These are phyloP conservation scores for Mionectes olivaceus DNA, from an alignment of 2,797 vertebrate genomes.

Conservation along the genomic window DNA sequence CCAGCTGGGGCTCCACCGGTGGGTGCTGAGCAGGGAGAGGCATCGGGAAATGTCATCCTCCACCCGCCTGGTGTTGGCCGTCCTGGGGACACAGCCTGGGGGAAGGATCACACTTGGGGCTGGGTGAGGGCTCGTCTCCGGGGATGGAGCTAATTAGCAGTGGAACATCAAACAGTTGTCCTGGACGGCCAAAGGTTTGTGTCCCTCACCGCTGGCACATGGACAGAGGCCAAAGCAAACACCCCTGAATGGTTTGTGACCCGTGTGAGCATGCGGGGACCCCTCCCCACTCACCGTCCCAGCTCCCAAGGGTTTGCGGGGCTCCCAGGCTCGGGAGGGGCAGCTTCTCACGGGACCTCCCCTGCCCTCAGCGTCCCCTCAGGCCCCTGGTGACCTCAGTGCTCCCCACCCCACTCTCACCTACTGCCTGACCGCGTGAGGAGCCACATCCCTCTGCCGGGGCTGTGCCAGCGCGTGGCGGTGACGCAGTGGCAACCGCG, in stretches of 20 bases:
- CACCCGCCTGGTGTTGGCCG: not conserved
- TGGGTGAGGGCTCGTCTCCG: not conserved
- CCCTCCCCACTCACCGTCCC: fast-evolving
- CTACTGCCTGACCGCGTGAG: fast-evolving
- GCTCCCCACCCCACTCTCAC: not conserved
- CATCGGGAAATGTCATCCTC: fast-evolving
- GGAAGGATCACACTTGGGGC: not conserved
- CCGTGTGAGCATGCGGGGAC: fast-evolving
- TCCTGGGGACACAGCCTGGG: not conserved
- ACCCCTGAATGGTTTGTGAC: not conserved
- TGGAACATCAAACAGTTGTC: not conserved
- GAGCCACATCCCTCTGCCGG: not conserved
- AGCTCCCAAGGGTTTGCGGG: fast-evolving
- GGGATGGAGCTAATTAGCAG: not conserved
- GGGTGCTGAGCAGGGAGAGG: fast-evolving
- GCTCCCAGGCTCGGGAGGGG: not conserved
- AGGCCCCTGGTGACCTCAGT: fast-evolving
- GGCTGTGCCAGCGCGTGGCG: not conserved
- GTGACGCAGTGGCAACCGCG: not conserved
- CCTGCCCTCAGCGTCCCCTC: not conserved
- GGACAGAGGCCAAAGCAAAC: not conserved
- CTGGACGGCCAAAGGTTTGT: not conserved
- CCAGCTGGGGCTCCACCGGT: not conserved
- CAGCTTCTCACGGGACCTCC: not conserved
- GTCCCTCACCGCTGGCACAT: fast-evolving